Percentiles rank a stretch among this genome's conserved stretches.
These are phyloP conservation scores for Bovichtus diacanthus DNA, from an alignment of 2,797 vertebrate genomes.

Conservation along the genomic window DNA sequence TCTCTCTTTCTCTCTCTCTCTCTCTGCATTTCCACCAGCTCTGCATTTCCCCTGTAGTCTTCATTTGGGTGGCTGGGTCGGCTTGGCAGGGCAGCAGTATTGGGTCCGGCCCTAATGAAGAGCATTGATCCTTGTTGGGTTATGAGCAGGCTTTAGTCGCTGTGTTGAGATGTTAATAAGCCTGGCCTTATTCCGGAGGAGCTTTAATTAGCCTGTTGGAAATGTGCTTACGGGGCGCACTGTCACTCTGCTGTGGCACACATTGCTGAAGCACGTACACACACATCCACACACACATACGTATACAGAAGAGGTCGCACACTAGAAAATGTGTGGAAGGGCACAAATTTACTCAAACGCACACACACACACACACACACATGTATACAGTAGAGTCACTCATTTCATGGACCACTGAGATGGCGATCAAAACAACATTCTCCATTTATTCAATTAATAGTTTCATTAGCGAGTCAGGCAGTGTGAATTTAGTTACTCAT, in stretches of 20 bases:
- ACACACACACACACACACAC: slow-evolving; percentile 21
- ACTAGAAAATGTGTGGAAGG: slow-evolving; percentile 37
- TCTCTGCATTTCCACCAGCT: slow-evolving; percentile 54
- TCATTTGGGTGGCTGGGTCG: slow-evolving; percentile 54
- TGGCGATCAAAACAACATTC: slow-evolving; percentile 74
- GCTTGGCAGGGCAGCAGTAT: slow-evolving; percentile 71
- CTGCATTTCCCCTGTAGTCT: slow-evolving; percentile 56
- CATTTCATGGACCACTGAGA: slow-evolving; percentile 82
- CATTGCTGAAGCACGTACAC: slow-evolving; percentile 50
- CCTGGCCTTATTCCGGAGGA: slow-evolving; percentile 80
- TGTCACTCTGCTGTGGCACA: slow-evolving; percentile 79
- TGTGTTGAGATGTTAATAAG: slow-evolving; percentile 84
- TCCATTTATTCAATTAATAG: slow-evolving; percentile 79
- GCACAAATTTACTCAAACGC: too few species aligned
- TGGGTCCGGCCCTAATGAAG: slow-evolving; percentile 78
- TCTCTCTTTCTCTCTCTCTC: not conserved
- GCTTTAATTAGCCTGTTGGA: slow-evolving; percentile 87
- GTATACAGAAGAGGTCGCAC: slow-evolving; percentile 41
- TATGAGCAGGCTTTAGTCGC: slow-evolving; percentile 81
- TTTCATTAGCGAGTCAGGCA: slow-evolving; percentile 75
- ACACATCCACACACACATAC: slow-evolving; percentile 32
- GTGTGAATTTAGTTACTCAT: slow-evolving; percentile 61
- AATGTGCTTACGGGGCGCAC: slow-evolving; percentile 86
- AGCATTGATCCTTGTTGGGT: slow-evolving; percentile 85
- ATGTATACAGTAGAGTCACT: slow-evolving; percentile 50